Percentiles rank a stretch among this genome's conserved stretches.
Evolutionary conservation across 2,888 invertebrate genomes (phyloP).

Genomic region (Zaprionus obscuricornis): DNA sequence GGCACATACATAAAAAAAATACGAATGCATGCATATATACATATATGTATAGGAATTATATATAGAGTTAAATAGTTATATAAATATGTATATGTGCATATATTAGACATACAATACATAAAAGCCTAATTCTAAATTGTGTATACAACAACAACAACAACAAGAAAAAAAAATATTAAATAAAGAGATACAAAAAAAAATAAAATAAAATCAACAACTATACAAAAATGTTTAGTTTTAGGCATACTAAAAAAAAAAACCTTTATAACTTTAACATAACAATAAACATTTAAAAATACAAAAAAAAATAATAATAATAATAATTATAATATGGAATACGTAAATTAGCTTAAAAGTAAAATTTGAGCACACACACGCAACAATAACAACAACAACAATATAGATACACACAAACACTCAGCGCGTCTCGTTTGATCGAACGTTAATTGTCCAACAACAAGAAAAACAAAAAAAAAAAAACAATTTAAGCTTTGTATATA

Average conservation of each 20-base stretch:
- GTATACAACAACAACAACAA: slow-evolving; percentile 48
- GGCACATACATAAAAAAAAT: too few relatives aligned
- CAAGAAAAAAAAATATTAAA: slow-evolving; percentile 22
- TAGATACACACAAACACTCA: neutral
- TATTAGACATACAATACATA: slow-evolving; percentile 7
- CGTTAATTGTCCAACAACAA: neutral
- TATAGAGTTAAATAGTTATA: too few relatives aligned
- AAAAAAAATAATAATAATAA: slow-evolving; percentile 25
- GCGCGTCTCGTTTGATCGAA: neutral
- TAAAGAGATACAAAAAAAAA: neutral
- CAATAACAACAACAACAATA: neutral
- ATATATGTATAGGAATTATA: slow-evolving; percentile 9
- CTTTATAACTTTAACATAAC: too few relatives aligned
- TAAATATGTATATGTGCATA: slow-evolving; percentile 13
- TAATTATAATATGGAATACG: slow-evolving; percentile 41
- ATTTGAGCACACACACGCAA: neutral
- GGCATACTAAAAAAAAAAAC: slow-evolving; percentile 2
- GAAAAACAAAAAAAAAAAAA: slow-evolving; percentile 24
- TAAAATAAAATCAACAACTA: slow-evolving; percentile 25
- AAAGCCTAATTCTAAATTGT: slow-evolving; percentile 47
- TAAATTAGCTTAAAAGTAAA: slow-evolving; percentile 30
- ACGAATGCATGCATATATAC: neutral
- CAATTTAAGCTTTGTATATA: slow-evolving; percentile 39
- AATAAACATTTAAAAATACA: neutral
- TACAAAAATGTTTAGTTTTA: slow-evolving; percentile 43